Percentiles rank a stretch among this genome's conserved stretches.
Evolutionary conservation across 1,140 invertebrate genomes (phyloP).

Genomic region (Orussus abietinus): DNA sequence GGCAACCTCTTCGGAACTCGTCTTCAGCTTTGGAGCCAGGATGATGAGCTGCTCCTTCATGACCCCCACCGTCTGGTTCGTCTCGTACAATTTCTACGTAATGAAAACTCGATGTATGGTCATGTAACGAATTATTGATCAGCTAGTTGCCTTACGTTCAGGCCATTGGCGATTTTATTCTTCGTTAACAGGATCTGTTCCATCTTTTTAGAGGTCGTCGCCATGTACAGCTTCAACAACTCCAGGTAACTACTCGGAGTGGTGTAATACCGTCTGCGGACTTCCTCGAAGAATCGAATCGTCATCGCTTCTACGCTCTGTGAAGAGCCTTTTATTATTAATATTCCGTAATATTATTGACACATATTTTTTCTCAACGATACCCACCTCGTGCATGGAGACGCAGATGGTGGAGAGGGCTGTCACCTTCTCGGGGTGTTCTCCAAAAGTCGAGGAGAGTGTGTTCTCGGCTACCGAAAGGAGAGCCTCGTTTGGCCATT

Average conservation of each 20-base stretch:
- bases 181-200: conserved; percentile 64
- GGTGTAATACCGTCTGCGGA: conserved; percentile 81
- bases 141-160: conserved; percentile 53
- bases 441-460: conserved; percentile 52
- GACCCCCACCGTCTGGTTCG: conserved; percentile 74
- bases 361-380: conserved; percentile 6
- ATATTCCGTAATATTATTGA: too few species aligned
- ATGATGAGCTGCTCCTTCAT: conserved; percentile 86
- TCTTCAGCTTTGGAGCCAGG: conserved; percentile 79
- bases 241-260: conserved; percentile 87
- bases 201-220: conserved; percentile 62
- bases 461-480: conserved; percentile 70
- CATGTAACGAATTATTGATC: conserved; percentile 5
- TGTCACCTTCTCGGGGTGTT: conserved; percentile 45
- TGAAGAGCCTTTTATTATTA: conserved; percentile 19
- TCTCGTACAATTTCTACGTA: conserved; percentile 77
- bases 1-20: conserved; percentile 77
- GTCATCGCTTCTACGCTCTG: conserved; percentile 75
- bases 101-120: conserved; percentile 1
- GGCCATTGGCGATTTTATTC: conserved; percentile 72
- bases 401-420: conserved; percentile 69
- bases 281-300: conserved; percentile 71
- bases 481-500: conserved; percentile 85
- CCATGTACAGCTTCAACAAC: conserved; percentile 75
- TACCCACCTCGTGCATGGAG: conserved; percentile 64